Evolutionary conservation across 2,113 vertebrate species (phyloP), one percentile per base, ranked within the genome.

Genomic region (Pleuronectes platessa): DNA sequence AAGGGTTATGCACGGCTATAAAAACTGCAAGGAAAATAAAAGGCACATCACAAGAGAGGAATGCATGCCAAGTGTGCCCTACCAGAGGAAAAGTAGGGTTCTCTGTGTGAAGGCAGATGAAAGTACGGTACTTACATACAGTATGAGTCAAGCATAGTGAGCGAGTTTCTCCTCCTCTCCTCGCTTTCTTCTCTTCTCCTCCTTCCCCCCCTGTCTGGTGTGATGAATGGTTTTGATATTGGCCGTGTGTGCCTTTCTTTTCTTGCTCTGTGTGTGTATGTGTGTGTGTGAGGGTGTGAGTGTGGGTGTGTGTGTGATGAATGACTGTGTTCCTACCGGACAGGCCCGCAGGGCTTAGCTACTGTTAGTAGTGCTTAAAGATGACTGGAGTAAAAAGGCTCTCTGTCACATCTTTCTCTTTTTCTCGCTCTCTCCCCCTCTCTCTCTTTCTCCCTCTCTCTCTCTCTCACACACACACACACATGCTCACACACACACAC

Each of bases 351-450:
- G 87, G 89, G 88, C 75, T 87, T 90, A 81, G 85, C 88, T 90
- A 85, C 89, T 85, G 90, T 93, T 93, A 88, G 88, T 87, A 85
- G 86, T 89, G 83, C 89, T 93, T 92, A 90, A 92, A 89, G 81
- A 91, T 92, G 90, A 92, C 91, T 88, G 74, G 58, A 81, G 83
- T 90, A 88, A 88, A 90, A 89, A 92, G 77, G 67, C 6, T 71
- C 78, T 77, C 76, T 90, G 89, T 91, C 90, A 89, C 80, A 86
- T 81, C 74, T 73, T 71, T 82, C 65, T 61, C 21, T 27, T 13
- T 59, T 58, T 61, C 61, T 65, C 56, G 27, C 61, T 68, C 68
- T 31, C 47, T 17, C 18, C 18, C 17, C 21, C 6, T 13, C 58
- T 47, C n/a, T 45, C 13, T 54, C 24, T n/a, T 31, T 31, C 31